These are phyloP conservation scores for Willisornis vidua DNA, from an alignment of 2,113 vertebrate species.

Conservation along the genomic window DNA sequence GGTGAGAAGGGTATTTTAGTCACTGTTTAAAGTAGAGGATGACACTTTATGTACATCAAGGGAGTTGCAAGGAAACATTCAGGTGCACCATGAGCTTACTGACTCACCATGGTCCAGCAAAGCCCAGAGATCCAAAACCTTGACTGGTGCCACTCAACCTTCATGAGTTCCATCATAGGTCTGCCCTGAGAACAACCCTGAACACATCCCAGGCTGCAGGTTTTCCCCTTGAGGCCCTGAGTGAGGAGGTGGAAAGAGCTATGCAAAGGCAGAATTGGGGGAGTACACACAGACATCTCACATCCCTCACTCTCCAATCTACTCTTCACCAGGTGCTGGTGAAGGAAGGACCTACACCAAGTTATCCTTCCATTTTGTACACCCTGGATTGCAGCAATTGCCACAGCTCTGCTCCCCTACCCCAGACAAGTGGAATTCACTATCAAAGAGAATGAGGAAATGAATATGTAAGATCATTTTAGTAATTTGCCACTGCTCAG, in stretches of 20 bases:
- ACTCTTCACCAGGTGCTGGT: neutral
- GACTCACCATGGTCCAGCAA: neutral
- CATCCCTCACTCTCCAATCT: neutral
- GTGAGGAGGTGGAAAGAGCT: neutral
- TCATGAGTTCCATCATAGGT: rapidly evolving
- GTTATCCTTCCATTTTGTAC: neutral
- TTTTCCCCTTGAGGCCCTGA: neutral
- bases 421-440: neutral
- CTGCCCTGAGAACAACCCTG: neutral
- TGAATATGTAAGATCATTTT: rapidly evolving
- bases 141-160: neutral
- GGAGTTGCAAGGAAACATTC: neutral
- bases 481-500: neutral
- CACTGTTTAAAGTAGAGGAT: neutral
- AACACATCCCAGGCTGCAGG: neutral
- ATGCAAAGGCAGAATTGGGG: neutral
- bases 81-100: neutral
- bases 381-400: neutral
- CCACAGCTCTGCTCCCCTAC: neutral
- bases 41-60: neutral
- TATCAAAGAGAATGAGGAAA: rapidly evolving
- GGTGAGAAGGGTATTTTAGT: neutral
- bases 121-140: neutral
- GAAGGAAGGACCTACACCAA: neutral
- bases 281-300: neutral